Base-by-base conservation (phyloP, 2,797 vertebrate species). In the Chanos chanos region DNA sequence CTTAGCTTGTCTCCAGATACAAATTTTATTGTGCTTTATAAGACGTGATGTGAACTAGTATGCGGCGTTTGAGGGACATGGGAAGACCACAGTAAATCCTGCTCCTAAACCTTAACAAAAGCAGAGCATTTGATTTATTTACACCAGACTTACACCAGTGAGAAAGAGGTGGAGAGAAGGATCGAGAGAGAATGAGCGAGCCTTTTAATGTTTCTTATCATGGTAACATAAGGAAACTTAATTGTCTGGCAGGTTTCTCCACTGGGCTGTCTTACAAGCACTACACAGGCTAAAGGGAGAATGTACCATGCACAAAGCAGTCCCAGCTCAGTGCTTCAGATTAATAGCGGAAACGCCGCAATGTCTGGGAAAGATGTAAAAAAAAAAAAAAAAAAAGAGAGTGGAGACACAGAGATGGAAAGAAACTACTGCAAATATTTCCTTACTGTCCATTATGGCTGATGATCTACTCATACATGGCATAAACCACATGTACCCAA, bases 171-270 rank as follows among this genome's bases (percentile, higher is more conserved):
- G 13, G 8, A 25, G 7, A 6, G 24, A 8, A 4, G 27, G 55
- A 39, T 45, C 15, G 47, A 55, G 56, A 55, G 33, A 48, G 61
- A 28, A 57, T 72, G 63, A 60, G 59, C 60, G 43, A 71, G 65
- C 55, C 49, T 40, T 74, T 63, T 47, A 70, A 66, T 65, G 75
- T 74, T 47, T 45, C 74, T 82, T 79, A 83, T 84, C 77, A 78
- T 72, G 54, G 63, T 39, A 78, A 72, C 76, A 77, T 72, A 57
- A 84, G 71, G 72, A 81, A 72, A 80, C 71, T 76, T 76, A 80
- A 78, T 71, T 71, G 67, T 48, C 51, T 70, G 61, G 68, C 67
- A 75, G 68, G 70, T 82, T 44, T 80, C 60, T 69, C 64, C 71
- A 63, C 73, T 74, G 73, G 1, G 36, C 77, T 78, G 73, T 85